These are phyloP conservation scores for Cynocephalus volans DNA, from an alignment of 2,113 vertebrate genomes.

Conservation along the genomic window DNA sequence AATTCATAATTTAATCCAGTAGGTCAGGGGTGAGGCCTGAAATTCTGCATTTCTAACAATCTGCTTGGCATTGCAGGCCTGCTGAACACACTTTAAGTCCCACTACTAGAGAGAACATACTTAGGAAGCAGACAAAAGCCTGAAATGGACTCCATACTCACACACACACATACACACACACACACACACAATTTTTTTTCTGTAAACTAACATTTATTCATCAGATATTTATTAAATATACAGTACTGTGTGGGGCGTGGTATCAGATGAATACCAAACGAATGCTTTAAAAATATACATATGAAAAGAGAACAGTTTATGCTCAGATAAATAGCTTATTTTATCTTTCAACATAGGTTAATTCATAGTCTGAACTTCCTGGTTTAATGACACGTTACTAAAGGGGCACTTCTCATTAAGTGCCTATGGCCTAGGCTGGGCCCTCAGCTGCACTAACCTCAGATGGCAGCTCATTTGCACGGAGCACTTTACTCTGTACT, in stretches of 20 bases:
- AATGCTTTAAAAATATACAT: not conserved
- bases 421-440: not conserved
- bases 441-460: not conserved
- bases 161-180: not conserved
- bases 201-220: not conserved
- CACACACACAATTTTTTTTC: not conserved
- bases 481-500: not conserved
- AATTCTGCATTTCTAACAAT: not conserved
- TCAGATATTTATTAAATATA: not conserved
- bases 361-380: not conserved
- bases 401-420: not conserved
- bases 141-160: not conserved
- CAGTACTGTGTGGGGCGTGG: not conserved
- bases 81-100: not conserved
- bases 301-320: not conserved
- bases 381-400: not conserved
- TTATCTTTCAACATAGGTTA: not conserved
- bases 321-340: not conserved
- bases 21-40: not conserved
- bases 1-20: not conserved
- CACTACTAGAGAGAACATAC: not conserved
- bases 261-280: not conserved
- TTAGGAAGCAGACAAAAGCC: not conserved
- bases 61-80: not conserved
- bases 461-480: not conserved